phyloP scores from a whole-genome alignment of 2,797 vertebrate genomes.

The Kryptopterus vitreolus region DNA sequence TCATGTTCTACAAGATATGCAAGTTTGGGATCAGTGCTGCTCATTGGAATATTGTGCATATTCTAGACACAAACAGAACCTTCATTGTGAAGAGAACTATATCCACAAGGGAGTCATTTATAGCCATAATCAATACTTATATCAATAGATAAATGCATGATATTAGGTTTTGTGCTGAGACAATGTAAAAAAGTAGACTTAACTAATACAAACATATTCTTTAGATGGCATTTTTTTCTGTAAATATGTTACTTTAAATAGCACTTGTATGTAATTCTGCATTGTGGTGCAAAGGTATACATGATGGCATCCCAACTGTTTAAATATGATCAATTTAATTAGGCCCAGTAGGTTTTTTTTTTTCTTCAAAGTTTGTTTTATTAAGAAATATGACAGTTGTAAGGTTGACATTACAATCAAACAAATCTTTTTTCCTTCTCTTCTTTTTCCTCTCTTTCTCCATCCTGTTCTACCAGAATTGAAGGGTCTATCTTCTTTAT shows the following conservation, averaged over 20 bases:
- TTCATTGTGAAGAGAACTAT: neutral
- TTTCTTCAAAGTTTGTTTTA: no score
- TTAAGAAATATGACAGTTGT: no score
- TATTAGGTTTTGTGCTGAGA: neutral
- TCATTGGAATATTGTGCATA: neutral
- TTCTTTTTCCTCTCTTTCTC: no score
- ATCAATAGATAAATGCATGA: conserved; percentile 9
- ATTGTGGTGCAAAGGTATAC: no score
- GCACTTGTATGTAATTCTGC: neutral
- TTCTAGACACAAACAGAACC: neutral
- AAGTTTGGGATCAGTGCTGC: neutral
- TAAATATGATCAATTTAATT: no score
- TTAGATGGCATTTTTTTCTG: no score
- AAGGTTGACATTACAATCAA: no score
- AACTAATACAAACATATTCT: neutral
- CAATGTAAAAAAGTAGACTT: neutral
- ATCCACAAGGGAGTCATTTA: neutral
- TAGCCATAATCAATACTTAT: neutral
- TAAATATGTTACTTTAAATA: neutral
- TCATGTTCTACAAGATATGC: neutral
- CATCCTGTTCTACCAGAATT: no score
- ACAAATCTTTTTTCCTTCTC: no score
- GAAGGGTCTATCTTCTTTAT: no score
- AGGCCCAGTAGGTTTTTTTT: no score
- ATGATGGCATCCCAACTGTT: no score